Evolutionary conservation across 2,797 vertebrate species (phyloP).

Genomic region (Clarias fuscus): DNA sequence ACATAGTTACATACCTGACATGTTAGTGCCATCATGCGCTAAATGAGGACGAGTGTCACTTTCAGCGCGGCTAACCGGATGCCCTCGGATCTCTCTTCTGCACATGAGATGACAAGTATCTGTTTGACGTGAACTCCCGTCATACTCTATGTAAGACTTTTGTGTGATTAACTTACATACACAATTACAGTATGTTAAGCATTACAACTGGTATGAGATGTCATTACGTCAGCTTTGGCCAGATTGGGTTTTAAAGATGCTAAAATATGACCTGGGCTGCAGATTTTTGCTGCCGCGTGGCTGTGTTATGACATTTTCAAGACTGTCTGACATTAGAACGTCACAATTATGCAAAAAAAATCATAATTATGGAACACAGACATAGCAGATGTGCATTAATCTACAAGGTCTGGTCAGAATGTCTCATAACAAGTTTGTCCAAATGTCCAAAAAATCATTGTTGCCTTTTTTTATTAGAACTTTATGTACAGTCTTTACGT

Average conservation of each 20-base stretch:
- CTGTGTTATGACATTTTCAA: background rate
- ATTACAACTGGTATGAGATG: background rate
- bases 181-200: no score
- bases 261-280: background rate
- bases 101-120: no score
- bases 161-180: background rate
- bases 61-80: no score
- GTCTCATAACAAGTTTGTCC: background rate
- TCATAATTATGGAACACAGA: background rate
- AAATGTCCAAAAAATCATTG: background rate
- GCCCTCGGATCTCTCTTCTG: no score
- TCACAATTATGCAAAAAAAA: background rate
- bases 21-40: no score
- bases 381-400: background rate
- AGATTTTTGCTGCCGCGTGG: background rate
- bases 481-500: background rate
- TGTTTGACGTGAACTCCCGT: no score
- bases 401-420: background rate
- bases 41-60: no score
- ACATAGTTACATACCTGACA: no score
- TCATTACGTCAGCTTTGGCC: background rate
- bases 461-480: background rate
- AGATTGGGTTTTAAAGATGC: background rate
- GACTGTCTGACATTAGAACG: background rate
- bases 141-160: background rate